These are phyloP conservation scores for Psittacula derbiana DNA, from an alignment of 2,797 vertebrate species.

Conservation along the genomic window DNA sequence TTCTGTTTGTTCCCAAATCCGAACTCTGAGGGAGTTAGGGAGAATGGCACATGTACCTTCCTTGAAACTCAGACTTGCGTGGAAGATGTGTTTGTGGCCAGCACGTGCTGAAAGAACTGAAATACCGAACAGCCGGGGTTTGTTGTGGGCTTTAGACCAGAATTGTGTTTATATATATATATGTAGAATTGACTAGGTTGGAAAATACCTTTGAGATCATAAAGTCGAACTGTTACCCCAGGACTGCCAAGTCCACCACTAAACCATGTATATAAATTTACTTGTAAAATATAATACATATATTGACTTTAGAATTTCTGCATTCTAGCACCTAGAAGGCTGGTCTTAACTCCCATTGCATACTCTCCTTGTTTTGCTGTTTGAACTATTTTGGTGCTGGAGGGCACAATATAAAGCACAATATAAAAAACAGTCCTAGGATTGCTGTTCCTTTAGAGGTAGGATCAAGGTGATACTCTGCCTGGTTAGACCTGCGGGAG, in stretches of 20 bases:
- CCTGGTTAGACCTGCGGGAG: background rate
- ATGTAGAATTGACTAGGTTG: background rate
- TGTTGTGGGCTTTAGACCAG: background rate
- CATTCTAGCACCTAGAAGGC: background rate
- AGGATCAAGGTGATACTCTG: background rate
- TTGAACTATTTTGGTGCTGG: background rate
- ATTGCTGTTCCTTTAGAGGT: background rate
- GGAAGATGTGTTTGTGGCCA: background rate
- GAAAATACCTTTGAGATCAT: background rate
- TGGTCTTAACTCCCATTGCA: background rate
- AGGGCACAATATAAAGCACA: background rate
- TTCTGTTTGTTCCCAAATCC: background rate
- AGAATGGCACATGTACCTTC: background rate
- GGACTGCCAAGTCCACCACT: background rate
- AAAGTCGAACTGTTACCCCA: background rate
- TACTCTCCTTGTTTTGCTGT: background rate
- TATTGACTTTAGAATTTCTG: background rate
- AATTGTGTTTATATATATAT: background rate
- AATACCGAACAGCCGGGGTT: background rate
- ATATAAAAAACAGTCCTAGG: background rate
- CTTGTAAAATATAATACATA: background rate
- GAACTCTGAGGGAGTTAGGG: background rate
- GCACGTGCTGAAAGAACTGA: background rate
- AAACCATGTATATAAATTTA: background rate
- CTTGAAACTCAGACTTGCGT: background rate